A percentile compares a stretch with the other conserved stretches of the same genome.
Conservation (phyloP, 2,888 invertebrate species). For the Caenorhabditis becei region DNA sequence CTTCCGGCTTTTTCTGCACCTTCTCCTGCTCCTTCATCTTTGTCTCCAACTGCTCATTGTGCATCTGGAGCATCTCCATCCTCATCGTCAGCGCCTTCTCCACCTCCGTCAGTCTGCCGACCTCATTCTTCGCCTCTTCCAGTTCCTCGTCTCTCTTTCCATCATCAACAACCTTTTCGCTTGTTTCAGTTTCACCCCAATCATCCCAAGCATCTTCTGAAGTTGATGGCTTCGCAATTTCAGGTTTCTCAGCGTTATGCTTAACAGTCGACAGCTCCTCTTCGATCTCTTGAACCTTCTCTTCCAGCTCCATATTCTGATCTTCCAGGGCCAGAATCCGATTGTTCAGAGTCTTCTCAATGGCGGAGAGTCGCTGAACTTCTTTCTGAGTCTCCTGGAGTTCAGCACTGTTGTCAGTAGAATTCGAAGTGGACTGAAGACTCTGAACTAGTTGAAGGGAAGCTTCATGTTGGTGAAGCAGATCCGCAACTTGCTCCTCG, state of each 20-base stretch:
- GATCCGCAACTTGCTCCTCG: conserved; percentile 46
- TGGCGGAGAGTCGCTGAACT: conserved; percentile 11
- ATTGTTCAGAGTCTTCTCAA: conserved; percentile 35
- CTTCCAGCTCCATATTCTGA: conserved; percentile 44
- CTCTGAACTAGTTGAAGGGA: conserved; percentile 7
- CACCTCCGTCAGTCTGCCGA: conserved; percentile 22
- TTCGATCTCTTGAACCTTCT: conserved; percentile 44
- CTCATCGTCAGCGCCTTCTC: conserved; percentile 33
- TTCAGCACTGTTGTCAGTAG: background rate
- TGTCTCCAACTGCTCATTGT: conserved; percentile 35
- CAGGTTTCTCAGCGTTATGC: background rate
- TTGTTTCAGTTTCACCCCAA: conserved; percentile 12
- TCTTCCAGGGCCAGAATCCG: conserved; percentile 41
- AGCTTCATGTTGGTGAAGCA: conserved; percentile 41
- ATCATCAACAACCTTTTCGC: background rate
- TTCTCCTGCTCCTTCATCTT: conserved; percentile 6
- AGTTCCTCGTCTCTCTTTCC: background rate
- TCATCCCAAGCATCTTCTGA: conserved; percentile 15
- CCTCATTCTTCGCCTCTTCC: conserved; percentile 21
- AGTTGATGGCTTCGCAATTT: background rate
- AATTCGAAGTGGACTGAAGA: conserved; percentile 15
- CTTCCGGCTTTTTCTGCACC: background rate
- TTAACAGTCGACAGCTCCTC: conserved; percentile 27
- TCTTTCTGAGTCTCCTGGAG: conserved; percentile 26
- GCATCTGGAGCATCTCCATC: conserved; percentile 20